Evolutionary conservation across 2,113 vertebrate species (phyloP), one percentile per base, ranked within the genome.

Genomic region (Esox niger): DNA sequence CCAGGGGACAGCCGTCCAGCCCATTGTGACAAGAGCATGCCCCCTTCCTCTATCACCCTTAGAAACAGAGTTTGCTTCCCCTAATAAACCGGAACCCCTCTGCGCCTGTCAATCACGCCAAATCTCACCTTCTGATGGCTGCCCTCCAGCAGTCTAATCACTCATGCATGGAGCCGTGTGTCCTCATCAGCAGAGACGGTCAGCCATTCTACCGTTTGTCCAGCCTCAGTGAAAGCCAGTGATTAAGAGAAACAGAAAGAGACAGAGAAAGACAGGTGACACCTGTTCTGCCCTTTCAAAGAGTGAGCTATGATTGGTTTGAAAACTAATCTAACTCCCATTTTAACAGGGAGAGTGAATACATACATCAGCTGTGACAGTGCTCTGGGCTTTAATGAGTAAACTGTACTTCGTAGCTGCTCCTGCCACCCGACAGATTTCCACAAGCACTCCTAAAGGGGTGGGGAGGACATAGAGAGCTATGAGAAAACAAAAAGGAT

Each of bases 381-480:
- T 52, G 47, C n/a, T 6, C 47, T 52, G 47, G 47, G 47, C 47
- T 52, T 52, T 52, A n/a, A 52, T 52, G n/a, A 52, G 47, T 43
- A 43, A n/a, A 43, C 38, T 15, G 13, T 15, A 15, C 1, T 15
- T 43, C 17, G 38, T 43, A 43, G 17, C 38, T 1, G 15, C 17
- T 43, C 38, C 38, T 17, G 17, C 38, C 17, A 43, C 38, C 38
- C 13, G 38, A 17, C 38, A 43, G 38, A 43, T 43, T 43, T 43
- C 47, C n/a, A 23, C 47, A n/a, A 52, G 47, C n/a, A 23, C 47
- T 52, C 47, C 21, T 6, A 1, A 23, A 23, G 47, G 13, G 38
- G n/a, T 52, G 25, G 10, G 0, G 11, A 2, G 11, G 27, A 6
- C 11, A 20, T 25, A 15, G 55, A 29, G 47, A 52, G 47, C 13